Base-by-base conservation (phyloP, 1,140 invertebrate genomes). In the Acromyrmex heyeri region DNA sequence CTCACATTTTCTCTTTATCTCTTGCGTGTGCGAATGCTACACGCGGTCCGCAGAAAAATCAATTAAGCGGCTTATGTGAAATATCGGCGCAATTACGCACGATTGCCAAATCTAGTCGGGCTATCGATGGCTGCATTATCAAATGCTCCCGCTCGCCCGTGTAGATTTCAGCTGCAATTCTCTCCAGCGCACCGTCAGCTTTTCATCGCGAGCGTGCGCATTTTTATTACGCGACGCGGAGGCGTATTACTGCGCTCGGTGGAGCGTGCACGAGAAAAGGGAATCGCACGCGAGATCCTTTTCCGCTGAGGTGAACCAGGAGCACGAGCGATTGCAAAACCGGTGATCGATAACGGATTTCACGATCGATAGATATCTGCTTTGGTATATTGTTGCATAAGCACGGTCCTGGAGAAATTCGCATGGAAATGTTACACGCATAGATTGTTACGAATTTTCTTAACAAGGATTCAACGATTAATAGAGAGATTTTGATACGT, bases 11-110 rank as follows among this genome's bases (percentile, higher is more conserved):
- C 21, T 53, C 27, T 69, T 2, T 79, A 27, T 70, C 30, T 82
- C 53, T 44, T 48, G 50, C 38, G 85, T 53, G 67, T 24, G 67
- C 67, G 78, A 82, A 65, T 27, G 73, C 24, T 34, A 27, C 69
- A 48, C 38, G 14, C 48, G 27, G 70, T 14, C 82, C 70, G 67
- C 85, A 86, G 81, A 91, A 92, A 93, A 92, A 93, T 92, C 92
- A 92, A 93, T 93, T 93, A 92, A 93, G 85, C 91, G 91, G 92
- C 90, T 92, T 91, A 91, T 89, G 88, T 92, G 91, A 93, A 91
- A 92, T 93, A 93, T 93, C 86, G 92, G 57, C 73, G 90, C 91
- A 93, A 93, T 92, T 92, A 93, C 89, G 89, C 57, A 59, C 91
- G 87, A 93, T 92, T 92, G 88, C 92, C 89, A 91, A 93, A 93